Evolutionary conservation across 2,888 invertebrate genomes (phyloP).

Genomic region (Drosophila koepferae): DNA sequence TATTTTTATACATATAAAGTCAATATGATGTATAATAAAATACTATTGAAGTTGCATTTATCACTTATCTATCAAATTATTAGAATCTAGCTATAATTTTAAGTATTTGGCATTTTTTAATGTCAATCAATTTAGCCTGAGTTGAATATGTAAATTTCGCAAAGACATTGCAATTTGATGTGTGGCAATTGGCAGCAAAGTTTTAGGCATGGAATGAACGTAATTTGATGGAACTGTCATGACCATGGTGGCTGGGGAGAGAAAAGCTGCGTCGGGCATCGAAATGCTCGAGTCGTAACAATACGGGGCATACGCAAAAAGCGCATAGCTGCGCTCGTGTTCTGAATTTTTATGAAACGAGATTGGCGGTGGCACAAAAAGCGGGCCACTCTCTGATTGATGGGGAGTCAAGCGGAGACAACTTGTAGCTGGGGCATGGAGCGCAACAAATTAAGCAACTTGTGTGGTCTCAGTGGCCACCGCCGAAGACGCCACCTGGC

Average conservation of each 20-base stretch:
- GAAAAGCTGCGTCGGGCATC: conserved; percentile 20
- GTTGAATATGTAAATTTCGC: not conserved
- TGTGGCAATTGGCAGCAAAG: not conserved
- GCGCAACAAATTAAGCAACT: conserved; percentile 79
- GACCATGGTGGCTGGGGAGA: conserved; percentile 27
- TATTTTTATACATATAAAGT: too few relatives aligned
- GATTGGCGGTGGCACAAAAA: conserved; percentile 43
- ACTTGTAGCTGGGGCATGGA: conserved; percentile 61
- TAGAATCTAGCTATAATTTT: not conserved
- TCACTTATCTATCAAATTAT: not conserved
- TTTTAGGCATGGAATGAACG: not conserved
- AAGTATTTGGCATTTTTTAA: not conserved
- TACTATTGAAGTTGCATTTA: too few relatives aligned
- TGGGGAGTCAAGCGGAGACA: conserved; percentile 78
- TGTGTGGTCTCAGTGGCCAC: conserved; percentile 70
- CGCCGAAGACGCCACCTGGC: conserved; percentile 78
- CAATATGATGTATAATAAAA: too few relatives aligned
- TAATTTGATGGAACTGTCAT: conserved; percentile 36
- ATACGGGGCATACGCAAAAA: conserved; percentile 55
- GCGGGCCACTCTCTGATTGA: conserved; percentile 69
- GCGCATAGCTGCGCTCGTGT: conserved; percentile 63
- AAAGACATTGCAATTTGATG: not conserved
- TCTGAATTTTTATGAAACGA: conserved; percentile 76
- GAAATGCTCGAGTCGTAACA: conserved; percentile 16
- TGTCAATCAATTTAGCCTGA: not conserved